Evolutionary conservation across 1,140 invertebrate species (phyloP), one percentile per base, ranked within the genome.

Genomic region (Kradibia gibbosae): DNA sequence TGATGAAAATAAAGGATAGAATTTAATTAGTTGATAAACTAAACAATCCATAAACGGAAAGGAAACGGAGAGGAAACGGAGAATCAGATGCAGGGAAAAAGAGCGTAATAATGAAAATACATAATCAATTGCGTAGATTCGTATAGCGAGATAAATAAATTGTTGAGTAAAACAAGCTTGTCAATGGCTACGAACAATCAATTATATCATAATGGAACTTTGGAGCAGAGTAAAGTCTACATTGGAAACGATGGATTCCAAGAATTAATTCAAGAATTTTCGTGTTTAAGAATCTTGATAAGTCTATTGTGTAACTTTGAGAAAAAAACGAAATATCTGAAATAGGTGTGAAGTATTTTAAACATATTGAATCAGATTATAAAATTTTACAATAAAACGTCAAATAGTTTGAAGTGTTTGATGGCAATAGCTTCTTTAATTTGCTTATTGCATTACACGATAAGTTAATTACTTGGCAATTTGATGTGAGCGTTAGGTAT

Each of bases 11-110:
- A 0, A 5, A 0, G 76, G 13, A 22, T 17, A 53, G 25, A 57
- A 71, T 71, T 42, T 72, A 79, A 79, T 79, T 79, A 79, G 77
- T 55, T 55, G 34, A 28, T 25, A 50, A 20, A 34, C 57, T 50
- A 67, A 76, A 72, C 67, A 79, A 79, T 79, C 34, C 22, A 57
- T 45, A 10, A 0, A 25, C 25, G 25, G 48, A 5, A 53, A 53
- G 15, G n/a, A 28, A 62, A 31, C 3, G 15, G 31, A 62, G 31
- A 36, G 39, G 10, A 39, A 53, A 22, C 20, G 15, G 22, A 42
- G 5, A 48, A n/a, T 45, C 17, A 25, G 25, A 71, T 36, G 8
- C 8, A 36, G 17, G 25, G 31, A 36, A 74, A 72, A 48, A 25
- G 7, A 25, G 42, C 42, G 20, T 25, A n/a, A 28, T 72, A 39